These are phyloP conservation scores for Chaetorhynchus papuensis DNA, from an alignment of 2,113 vertebrate genomes.

Conservation along the genomic window DNA sequence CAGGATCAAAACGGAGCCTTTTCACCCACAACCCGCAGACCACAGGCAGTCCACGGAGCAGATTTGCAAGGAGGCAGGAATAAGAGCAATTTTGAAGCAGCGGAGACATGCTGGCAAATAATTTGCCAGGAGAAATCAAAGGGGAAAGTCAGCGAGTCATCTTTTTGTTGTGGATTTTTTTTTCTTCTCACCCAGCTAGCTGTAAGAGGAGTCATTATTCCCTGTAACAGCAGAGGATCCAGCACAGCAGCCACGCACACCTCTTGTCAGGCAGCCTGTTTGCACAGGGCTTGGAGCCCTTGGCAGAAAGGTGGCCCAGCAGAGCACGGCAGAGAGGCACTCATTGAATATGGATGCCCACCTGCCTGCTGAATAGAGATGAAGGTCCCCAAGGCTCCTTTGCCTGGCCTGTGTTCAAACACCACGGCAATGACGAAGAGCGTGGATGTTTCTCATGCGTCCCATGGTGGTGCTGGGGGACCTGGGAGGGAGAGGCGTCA, in stretches of 20 bases:
- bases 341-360: slow-evolving; percentile 63
- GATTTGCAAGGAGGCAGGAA: not conserved
- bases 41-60: not conserved
- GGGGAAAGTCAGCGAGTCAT: not conserved
- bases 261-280: not conserved
- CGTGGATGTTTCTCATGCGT: fast-evolving
- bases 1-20: not conserved
- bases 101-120: not conserved
- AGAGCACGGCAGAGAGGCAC: not conserved
- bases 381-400: not conserved
- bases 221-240: not conserved
- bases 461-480: not conserved
- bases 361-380: slow-evolving; percentile 38
- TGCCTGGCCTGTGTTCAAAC: not conserved
- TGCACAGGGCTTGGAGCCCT: not conserved
- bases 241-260: not conserved
- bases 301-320: not conserved
- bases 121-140: slow-evolving; percentile 18
- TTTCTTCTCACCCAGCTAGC: not conserved
- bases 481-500: no score
- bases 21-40: not conserved
- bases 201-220: not conserved
- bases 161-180: not conserved
- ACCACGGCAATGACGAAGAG: not conserved
- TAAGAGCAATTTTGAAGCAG: not conserved